Percentiles rank a stretch among this genome's conserved stretches.
Conservation (phyloP, 2,888 invertebrate species). For the Clostera curtula region DNA sequence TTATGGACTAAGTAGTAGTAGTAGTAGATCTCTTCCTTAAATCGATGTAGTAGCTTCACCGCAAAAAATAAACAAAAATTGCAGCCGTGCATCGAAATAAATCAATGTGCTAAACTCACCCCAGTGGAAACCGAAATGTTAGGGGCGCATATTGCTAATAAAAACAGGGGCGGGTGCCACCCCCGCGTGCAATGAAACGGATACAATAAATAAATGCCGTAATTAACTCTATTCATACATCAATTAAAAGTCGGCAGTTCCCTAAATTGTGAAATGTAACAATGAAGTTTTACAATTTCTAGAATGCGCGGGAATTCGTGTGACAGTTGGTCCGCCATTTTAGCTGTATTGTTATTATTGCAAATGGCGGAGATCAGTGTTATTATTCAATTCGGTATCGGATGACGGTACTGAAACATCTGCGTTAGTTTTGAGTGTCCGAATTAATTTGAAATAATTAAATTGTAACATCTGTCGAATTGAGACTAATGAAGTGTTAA, state of each 20-base stretch:
- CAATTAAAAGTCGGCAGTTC: slow-evolving; percentile 53
- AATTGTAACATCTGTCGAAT: slow-evolving; percentile 21
- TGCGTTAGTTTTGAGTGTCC: slow-evolving; percentile 15
- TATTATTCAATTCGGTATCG: slow-evolving; percentile 15
- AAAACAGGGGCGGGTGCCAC: slow-evolving; percentile 45
- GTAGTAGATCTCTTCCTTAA: too few relatives aligned
- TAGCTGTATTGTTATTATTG: slow-evolving; percentile 41
- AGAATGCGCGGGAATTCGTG: slow-evolving; percentile 46
- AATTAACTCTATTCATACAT: slow-evolving; percentile 67
- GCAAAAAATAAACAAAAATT: slow-evolving; percentile 27
- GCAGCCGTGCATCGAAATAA: slow-evolving; percentile 33
- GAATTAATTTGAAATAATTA: slow-evolving; percentile 20
- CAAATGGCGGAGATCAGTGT: slow-evolving; percentile 42
- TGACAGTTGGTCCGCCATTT: slow-evolving; percentile 56
- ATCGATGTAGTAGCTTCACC: too few relatives aligned
- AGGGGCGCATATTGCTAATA: slow-evolving; percentile 50
- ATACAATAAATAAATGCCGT: slow-evolving; percentile 67
- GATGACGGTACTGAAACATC: slow-evolving; percentile 17
- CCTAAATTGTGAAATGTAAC: slow-evolving; percentile 36
- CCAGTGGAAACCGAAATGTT: slow-evolving; percentile 37
- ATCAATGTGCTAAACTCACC: slow-evolving; percentile 41
- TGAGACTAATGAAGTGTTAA: slow-evolving; percentile 11
- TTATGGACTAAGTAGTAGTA: too few relatives aligned
- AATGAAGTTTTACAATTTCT: slow-evolving; percentile 30
- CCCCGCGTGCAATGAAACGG: slow-evolving; percentile 49